These are phyloP conservation scores for Harpagoxenus sublaevis DNA, from an alignment of 2,888 invertebrate genomes.

Conservation along the genomic window DNA sequence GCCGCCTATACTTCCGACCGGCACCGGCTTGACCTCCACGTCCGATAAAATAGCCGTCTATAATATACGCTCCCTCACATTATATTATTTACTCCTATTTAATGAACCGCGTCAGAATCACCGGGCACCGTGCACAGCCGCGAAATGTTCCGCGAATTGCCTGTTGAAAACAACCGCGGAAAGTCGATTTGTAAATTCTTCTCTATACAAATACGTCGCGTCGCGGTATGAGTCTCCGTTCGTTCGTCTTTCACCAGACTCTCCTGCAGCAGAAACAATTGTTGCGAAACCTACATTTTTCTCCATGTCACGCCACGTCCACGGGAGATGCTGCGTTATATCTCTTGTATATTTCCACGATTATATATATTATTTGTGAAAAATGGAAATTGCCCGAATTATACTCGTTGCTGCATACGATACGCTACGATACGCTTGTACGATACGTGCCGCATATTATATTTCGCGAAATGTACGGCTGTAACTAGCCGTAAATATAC, in stretches of 20 bases:
- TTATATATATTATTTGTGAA: slow-evolving; percentile 4
- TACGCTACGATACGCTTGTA: slow-evolving; percentile 5
- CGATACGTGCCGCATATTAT: background rate
- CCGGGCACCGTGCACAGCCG: slow-evolving; percentile 28
- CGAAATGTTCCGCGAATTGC: slow-evolving; percentile 34
- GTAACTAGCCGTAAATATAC: background rate
- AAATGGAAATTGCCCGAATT: slow-evolving; percentile 16
- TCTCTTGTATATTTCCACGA: background rate
- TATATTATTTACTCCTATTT: slow-evolving; percentile 72
- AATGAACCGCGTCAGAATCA: slow-evolving; percentile 59
- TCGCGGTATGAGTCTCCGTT: background rate
- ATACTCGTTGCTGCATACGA: background rate
- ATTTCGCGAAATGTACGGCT: background rate
- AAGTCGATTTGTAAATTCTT: background rate
- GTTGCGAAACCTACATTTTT: background rate
- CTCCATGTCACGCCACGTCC: background rate
- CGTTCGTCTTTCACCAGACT: background rate
- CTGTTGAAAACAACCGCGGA: slow-evolving; percentile 7
- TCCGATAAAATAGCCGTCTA: slow-evolving; percentile 76
- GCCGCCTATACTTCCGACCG: slow-evolving; percentile 74
- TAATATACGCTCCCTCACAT: slow-evolving; percentile 52
- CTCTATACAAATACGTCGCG: background rate
- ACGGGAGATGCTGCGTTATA: no score
- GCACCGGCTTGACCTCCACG: slow-evolving; percentile 74
- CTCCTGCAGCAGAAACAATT: background rate